phyloP scores from a whole-genome alignment of 2,888 invertebrate genomes.

The Drosophila tripunctata region DNA sequence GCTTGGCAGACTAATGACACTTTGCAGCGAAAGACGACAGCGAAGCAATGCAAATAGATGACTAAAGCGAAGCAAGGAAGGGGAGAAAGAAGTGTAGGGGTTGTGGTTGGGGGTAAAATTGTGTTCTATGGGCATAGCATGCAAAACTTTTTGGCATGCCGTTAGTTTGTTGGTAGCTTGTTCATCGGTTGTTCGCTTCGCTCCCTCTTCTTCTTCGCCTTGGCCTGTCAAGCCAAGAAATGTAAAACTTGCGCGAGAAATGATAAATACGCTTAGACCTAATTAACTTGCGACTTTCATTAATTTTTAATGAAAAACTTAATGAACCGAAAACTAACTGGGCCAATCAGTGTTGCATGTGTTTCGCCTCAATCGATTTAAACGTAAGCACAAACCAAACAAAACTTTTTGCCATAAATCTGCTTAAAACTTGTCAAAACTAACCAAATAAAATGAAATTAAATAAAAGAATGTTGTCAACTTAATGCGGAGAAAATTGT shows the following conservation, averaged over 20 bases:
- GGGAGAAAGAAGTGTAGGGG: not conserved
- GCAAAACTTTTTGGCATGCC: conserved; percentile 72
- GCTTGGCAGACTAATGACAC: conserved; percentile 77
- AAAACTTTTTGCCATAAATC: not conserved
- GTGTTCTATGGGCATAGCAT: conserved; percentile 42
- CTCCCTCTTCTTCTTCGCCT: no score
- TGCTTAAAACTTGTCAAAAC: not conserved
- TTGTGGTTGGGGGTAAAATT: not conserved
- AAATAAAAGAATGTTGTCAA: conserved; percentile 19
- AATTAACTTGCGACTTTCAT: conserved; percentile 80
- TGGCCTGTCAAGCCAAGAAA: conserved; percentile 72
- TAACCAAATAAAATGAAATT: not conserved
- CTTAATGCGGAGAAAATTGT: conserved; percentile 2
- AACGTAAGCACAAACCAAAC: not conserved
- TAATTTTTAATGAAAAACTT: conserved; percentile 80
- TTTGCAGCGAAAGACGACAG: conserved; percentile 67
- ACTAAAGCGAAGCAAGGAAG: not conserved
- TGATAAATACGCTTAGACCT: conserved; percentile 81
- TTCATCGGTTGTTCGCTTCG: conserved; percentile 18
- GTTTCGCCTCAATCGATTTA: conserved; percentile 29
- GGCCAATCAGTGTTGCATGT: conserved; percentile 45
- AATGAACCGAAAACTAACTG: conserved; percentile 75
- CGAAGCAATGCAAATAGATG: conserved; percentile 14
- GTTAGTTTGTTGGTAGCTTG: conserved; percentile 56
- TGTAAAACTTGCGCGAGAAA: conserved; percentile 78